Base-by-base conservation (phyloP, 1,140 invertebrate species). In the Aphaenogaster rudis region DNA sequence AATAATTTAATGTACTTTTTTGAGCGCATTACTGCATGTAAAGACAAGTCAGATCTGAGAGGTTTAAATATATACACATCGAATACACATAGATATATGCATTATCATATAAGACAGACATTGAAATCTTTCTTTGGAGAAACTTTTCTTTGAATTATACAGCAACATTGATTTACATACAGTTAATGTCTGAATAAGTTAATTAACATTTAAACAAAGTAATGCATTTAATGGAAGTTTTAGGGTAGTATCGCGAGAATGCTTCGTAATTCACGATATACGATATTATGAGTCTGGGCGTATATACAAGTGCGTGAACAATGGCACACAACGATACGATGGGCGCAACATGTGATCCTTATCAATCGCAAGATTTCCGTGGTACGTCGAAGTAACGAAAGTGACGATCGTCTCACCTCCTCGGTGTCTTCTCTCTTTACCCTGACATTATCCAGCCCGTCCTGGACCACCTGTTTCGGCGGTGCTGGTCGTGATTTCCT, bases 401-500 rank as follows among this genome's bases (percentile, higher is more conserved):
- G 54, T 50, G 52, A 52, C 86, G 63, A 42, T 66, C 52, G 71
- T 54, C 90, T 94, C 89, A 95, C 94, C 92, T 95, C 93, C 93
- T 95, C 93, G 71, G 90, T 92, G 88, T 93, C 94, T 88, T 92
- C 92, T 54, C 91, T 92, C 59, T 93, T 94, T 89, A 92, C 90
- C 86, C 64, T 89, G 61, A 86, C 59, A 61, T 71, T 88, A 84
- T 91, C 92, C 80, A 92, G 91, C 76, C 81, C 72, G 57, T 90
- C 88, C 59, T 91, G 89, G 85, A 91, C 52, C 48, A 77, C 45
- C 64, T 78, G 91, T 88, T 88, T 94, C 78, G 91, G 71, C 86
- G 91, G 80, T 87, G 91, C 88, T 64, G 66, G 88, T 88, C 92
- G 93, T 78, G 94, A 94, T 91, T 95, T 95, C 91, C 93, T 93